Conservation (phyloP, 37 sponge, comb jelly and placozoan species). For the Bolinopsis microptera region DNA sequence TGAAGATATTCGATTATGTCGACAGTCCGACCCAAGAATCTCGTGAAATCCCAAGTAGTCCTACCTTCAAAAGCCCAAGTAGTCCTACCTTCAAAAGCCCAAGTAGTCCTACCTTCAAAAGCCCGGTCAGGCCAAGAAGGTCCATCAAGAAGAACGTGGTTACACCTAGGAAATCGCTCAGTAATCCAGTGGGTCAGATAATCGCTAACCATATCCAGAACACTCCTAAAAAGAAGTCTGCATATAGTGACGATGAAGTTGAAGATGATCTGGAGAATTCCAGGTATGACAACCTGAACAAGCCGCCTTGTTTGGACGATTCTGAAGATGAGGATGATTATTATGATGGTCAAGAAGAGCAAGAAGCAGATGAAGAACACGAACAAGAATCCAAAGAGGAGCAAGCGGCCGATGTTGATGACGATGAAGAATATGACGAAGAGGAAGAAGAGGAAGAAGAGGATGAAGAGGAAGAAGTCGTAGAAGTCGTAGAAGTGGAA, state of each 20-base stretch:
- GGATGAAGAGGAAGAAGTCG: not conserved
- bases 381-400: not conserved
- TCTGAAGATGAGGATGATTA: constrained; percentile 26
- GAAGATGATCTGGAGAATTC: constrained; percentile 33
- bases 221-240: not conserved
- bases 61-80: not conserved
- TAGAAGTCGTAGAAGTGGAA: not conserved
- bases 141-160: constrained; percentile 20
- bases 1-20: constrained; percentile 61
- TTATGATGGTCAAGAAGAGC: not conserved
- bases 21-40: not conserved
- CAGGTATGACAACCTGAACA: constrained; percentile 59
- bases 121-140: not conserved
- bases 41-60: not conserved
- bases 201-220: constrained; percentile 10
- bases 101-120: not conserved
- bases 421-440: not conserved
- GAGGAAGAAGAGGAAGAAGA: not conserved
- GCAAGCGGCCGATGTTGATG: not conserved
- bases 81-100: not conserved
- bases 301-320: constrained; percentile 45
- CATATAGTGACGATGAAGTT: constrained; percentile 13
- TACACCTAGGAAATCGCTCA: constrained; percentile 9
- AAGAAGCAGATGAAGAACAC: not conserved
- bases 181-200: constrained; percentile 26